A percentile compares a stretch with the other conserved stretches of the same genome.
phyloP scores from a whole-genome alignment of 2,888 invertebrate genomes.

The Neoscelio sp. region DNA sequence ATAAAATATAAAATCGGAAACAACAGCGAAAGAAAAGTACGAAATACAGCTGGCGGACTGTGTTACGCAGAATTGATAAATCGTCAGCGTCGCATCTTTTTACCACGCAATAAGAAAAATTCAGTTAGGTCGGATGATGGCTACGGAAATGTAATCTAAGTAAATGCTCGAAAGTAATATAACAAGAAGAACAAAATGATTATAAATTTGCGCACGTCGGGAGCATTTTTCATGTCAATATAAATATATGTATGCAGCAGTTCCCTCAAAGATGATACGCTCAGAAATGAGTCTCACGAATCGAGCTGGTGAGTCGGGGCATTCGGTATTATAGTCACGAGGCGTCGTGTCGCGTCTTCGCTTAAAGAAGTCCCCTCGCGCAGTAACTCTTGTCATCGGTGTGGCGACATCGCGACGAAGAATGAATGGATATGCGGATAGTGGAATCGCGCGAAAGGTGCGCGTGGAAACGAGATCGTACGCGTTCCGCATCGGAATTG shows the following conservation, averaged over 20 bases:
- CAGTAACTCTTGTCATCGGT: slow-evolving; percentile 67
- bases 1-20: no score
- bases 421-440: slow-evolving; percentile 60
- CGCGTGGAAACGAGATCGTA: slow-evolving; percentile 65
- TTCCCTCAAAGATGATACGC: slow-evolving; percentile 53
- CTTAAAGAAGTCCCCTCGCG: slow-evolving; percentile 59
- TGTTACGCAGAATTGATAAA: slow-evolving; percentile 5
- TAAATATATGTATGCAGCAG: slow-evolving; percentile 56
- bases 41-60: no score
- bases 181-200: slow-evolving; percentile 26
- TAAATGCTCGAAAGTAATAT: slow-evolving; percentile 15
- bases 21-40: no score
- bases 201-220: slow-evolving; percentile 54
- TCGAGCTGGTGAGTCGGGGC: not conserved
- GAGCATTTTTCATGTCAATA: slow-evolving; percentile 56
- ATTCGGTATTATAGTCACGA: slow-evolving; percentile 63
- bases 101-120: slow-evolving; percentile 13
- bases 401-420: slow-evolving; percentile 55
- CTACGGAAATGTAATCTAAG: slow-evolving; percentile 17
- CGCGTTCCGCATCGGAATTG: slow-evolving; percentile 79
- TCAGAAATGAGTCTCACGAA: slow-evolving; percentile 56
- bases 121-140: slow-evolving; percentile 40
- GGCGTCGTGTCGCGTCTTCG: slow-evolving; percentile 57
- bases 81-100: not conserved
- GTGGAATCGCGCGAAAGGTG: slow-evolving; percentile 60